These are phyloP conservation scores for Dinomys branickii DNA, from an alignment of 2,113 vertebrate genomes.

Conservation along the genomic window DNA sequence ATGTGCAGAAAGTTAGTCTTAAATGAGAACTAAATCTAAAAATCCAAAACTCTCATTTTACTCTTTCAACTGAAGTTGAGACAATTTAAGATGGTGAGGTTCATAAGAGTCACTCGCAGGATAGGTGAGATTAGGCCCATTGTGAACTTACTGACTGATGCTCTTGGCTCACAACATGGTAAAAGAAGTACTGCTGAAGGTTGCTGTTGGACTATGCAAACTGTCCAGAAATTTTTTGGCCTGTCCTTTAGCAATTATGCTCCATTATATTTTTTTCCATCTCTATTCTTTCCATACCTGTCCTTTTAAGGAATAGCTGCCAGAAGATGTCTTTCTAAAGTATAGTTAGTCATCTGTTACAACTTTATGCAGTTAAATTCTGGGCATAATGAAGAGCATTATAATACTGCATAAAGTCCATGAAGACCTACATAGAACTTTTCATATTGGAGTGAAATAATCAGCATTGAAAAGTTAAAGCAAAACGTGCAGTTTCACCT, in stretches of 20 bases:
- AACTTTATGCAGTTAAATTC: conserved; percentile 50
- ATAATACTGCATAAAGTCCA: conserved; percentile 15
- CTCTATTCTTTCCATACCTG: conserved; percentile 37
- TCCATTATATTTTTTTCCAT: not conserved
- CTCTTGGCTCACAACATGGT: not conserved
- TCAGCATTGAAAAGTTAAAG: conserved; percentile 21
- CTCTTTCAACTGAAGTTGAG: not conserved
- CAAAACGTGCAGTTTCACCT: not conserved
- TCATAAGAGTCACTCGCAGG: not conserved
- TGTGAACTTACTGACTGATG: not conserved
- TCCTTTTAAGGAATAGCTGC: conserved; percentile 8
- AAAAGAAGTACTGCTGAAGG: not conserved
- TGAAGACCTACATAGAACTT: conserved; percentile 38
- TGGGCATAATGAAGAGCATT: conserved; percentile 50
- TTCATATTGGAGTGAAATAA: conserved; percentile 48
- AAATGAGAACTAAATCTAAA: conserved; percentile 36
- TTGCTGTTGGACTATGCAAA: not conserved
- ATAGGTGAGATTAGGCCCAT: not conserved
- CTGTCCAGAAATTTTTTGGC: not conserved
- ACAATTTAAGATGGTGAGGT: not conserved
- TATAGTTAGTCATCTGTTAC: conserved; percentile 45
- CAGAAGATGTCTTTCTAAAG: conserved; percentile 39
- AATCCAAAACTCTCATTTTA: not conserved
- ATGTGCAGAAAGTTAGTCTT: not conserved
- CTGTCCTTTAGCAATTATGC: conserved; percentile 20